phyloP scores from a whole-genome alignment of 1,140 invertebrate species.

The Tetragnatha versicolor region DNA sequence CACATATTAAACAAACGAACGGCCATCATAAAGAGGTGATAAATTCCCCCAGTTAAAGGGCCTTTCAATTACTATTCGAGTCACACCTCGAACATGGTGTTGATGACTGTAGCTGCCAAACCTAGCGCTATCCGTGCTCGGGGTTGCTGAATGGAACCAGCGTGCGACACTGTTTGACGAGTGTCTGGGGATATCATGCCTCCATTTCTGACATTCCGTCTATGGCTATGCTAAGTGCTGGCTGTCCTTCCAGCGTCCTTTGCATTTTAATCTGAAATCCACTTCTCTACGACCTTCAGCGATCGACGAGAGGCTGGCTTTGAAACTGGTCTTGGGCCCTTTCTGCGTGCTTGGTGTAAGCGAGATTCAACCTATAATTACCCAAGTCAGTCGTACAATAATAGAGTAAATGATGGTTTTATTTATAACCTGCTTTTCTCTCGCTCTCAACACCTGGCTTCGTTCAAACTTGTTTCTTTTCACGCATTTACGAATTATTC shows the following conservation, averaged over 20 bases:
- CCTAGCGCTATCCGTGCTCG: neutral
- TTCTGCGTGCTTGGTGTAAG: neutral
- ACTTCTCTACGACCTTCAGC: no score
- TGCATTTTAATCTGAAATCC: no score
- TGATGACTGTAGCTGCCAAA: conserved; percentile 19
- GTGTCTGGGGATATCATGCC: no score
- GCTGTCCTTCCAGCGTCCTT: no score
- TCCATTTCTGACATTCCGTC: no score
- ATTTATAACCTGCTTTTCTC: conserved; percentile 32
- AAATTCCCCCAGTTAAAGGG: conserved; percentile 11
- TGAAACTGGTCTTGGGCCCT: conserved; percentile 1
- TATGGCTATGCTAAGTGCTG: neutral
- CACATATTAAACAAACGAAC: conserved; percentile 42
- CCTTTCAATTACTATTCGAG: conserved; percentile 30
- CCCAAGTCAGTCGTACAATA: conserved; percentile 1
- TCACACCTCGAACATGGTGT: conserved; percentile 34
- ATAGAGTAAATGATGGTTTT: conserved; percentile 46
- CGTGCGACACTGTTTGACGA: no score
- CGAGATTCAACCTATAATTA: conserved; percentile 18
- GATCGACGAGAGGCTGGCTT: neutral
- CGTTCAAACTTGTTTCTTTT: neutral
- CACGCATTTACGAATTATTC: conserved; percentile 21
- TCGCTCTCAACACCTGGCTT: conserved; percentile 20
- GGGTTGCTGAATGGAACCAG: neutral
- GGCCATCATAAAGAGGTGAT: conserved; percentile 36